Evolutionary conservation across 2,797 vertebrate species (phyloP).

Genomic region (Poliocrania exsul): DNA sequence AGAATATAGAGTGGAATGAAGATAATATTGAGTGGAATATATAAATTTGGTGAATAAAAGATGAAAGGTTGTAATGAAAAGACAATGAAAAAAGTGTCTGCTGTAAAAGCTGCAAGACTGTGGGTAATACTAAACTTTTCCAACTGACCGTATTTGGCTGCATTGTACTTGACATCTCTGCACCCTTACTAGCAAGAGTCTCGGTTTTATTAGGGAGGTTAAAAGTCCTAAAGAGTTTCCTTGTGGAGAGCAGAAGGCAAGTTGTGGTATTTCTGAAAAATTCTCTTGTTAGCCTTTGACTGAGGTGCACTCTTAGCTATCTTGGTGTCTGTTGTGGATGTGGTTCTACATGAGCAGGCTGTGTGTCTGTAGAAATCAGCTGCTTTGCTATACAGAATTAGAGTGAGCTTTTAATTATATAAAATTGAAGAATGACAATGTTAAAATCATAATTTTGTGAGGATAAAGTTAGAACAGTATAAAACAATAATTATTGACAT

Average conservation of each 20-base stretch:
- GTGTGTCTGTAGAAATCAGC: not conserved
- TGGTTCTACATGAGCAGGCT: not conserved
- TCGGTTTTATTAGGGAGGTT: not conserved
- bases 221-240: not conserved
- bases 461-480: not conserved
- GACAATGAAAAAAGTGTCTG: not conserved
- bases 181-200: not conserved
- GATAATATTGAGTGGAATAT: not conserved
- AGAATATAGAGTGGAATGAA: not conserved
- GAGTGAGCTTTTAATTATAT: not conserved
- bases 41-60: not conserved
- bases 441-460: not conserved
- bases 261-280: not conserved
- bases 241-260: not conserved
- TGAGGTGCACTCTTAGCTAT: not conserved
- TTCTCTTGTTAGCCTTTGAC: not conserved
- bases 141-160: not conserved
- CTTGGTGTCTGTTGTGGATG: not conserved
- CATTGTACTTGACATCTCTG: not conserved
- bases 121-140: not conserved
- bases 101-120: not conserved
- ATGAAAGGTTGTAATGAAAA: slow-evolving; percentile 6
- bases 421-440: not conserved
- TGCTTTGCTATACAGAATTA: not conserved
- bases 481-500: not conserved